These are phyloP conservation scores for Luehdorfia chinensis DNA, from an alignment of 1,140 invertebrate species.

Conservation along the genomic window DNA sequence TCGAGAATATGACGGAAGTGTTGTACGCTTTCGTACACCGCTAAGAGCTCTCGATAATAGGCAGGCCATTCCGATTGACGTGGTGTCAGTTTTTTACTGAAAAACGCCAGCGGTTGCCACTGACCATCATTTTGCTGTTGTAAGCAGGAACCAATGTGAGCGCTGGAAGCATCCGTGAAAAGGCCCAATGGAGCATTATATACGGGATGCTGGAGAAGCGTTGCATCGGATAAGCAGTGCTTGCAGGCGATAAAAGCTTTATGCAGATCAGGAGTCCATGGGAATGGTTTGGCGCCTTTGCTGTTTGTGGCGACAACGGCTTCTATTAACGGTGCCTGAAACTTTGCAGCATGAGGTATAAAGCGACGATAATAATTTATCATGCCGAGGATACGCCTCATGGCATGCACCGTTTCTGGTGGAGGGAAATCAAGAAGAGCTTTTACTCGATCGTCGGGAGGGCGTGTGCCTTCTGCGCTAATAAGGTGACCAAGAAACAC, in stretches of 20 bases:
- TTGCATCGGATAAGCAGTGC: background rate
- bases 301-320: background rate
- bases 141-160: background rate
- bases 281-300: conserved; percentile 18
- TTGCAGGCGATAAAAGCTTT: conserved; percentile 7
- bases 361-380: conserved; percentile 7
- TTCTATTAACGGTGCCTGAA: conserved; percentile 7
- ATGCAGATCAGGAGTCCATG: conserved; percentile 2
- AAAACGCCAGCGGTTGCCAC: background rate
- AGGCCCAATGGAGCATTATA: background rate
- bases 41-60: too few relatives aligned
- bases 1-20: too few relatives aligned
- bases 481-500: conserved; percentile 14
- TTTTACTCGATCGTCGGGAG: conserved; percentile 4
- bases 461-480: conserved; percentile 2
- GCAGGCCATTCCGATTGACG: too few relatives aligned
- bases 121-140: too few relatives aligned
- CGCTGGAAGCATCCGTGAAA: background rate
- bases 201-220: conserved; percentile 2
- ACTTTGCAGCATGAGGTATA: conserved; percentile 8
- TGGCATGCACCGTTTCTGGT: conserved; percentile 12
- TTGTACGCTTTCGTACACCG: too few relatives aligned
- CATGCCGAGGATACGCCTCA: conserved; percentile 16
- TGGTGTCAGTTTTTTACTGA: background rate
- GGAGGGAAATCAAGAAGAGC: conserved; percentile 13